phyloP scores from a whole-genome alignment of 2,888 invertebrate species.

The Clepsis dumicolana region DNA sequence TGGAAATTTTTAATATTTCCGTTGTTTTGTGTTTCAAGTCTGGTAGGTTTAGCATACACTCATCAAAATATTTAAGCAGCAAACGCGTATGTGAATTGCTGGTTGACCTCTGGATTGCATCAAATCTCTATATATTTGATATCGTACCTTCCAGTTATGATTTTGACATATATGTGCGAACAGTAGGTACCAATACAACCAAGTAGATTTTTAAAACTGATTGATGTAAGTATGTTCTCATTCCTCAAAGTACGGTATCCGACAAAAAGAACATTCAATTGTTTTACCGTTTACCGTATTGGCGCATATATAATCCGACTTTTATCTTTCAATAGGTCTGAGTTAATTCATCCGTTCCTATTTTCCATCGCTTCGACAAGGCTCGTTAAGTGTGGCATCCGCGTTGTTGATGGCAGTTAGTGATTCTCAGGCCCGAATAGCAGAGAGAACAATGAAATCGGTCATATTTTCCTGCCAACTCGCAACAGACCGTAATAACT shows the following conservation, averaged over 20 bases:
- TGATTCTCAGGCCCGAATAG: slow-evolving; percentile 82
- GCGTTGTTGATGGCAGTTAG: slow-evolving; percentile 82
- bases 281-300: slow-evolving; percentile 57
- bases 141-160: background rate
- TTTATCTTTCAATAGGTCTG: slow-evolving; percentile 79
- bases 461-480: slow-evolving; percentile 83
- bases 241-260: slow-evolving; percentile 47
- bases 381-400: slow-evolving; percentile 84
- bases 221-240: slow-evolving; percentile 20
- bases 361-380: slow-evolving; percentile 84
- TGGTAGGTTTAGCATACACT: no score
- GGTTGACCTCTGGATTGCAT: no score
- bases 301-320: slow-evolving; percentile 64
- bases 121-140: background rate
- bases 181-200: background rate
- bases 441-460: slow-evolving; percentile 84
- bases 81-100: no score
- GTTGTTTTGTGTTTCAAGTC: no score
- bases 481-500: slow-evolving; percentile 79
- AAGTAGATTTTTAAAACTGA: slow-evolving; percentile 26
- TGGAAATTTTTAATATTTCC: background rate
- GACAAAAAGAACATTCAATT: slow-evolving; percentile 68
- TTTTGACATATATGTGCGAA: no score
- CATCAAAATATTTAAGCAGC: no score
- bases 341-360: slow-evolving; percentile 81